A percentile compares a stretch with the other conserved stretches of the same genome.
Evolutionary conservation across 2,113 vertebrate genomes (phyloP).

Genomic region (Coturnix japonica): DNA sequence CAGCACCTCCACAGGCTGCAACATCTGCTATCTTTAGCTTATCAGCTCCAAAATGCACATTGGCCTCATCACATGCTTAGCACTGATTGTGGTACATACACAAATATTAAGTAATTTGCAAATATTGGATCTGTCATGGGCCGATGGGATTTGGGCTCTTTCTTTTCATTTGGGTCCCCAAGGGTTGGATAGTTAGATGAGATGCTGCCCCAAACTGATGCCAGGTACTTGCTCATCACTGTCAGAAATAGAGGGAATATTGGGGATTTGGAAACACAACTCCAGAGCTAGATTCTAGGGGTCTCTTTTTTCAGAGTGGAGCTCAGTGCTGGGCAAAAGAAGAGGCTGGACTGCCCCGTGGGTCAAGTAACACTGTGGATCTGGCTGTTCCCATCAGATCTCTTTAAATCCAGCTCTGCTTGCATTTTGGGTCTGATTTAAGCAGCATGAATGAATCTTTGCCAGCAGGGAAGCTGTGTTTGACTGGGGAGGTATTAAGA

Average conservation of each 20-base stretch:
- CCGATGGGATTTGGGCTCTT: background rate
- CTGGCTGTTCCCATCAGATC: background rate
- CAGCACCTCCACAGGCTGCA: background rate
- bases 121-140: background rate
- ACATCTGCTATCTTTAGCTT: background rate
- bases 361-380: rapidly evolving
- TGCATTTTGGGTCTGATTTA: background rate
- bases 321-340: background rate
- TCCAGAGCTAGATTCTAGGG: background rate
- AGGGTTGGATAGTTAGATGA: background rate
- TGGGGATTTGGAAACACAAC: background rate
- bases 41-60: background rate
- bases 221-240: background rate
- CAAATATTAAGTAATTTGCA: background rate
- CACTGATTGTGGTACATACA: background rate
- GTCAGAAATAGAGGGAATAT: background rate
- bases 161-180: background rate
- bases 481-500: conserved; percentile 70
- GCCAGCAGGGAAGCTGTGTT: conserved; percentile 55
- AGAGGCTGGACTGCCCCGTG: background rate
- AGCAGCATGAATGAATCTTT: conserved; percentile 27
- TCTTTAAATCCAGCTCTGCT: conserved; percentile 23
- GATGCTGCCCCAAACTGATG: background rate
- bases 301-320: background rate
- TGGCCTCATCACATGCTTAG: background rate